A percentile compares a stretch with the other conserved stretches of the same genome.
Conservation (phyloP, 2,113 vertebrate species). For the Toxotes jaculatrix region DNA sequence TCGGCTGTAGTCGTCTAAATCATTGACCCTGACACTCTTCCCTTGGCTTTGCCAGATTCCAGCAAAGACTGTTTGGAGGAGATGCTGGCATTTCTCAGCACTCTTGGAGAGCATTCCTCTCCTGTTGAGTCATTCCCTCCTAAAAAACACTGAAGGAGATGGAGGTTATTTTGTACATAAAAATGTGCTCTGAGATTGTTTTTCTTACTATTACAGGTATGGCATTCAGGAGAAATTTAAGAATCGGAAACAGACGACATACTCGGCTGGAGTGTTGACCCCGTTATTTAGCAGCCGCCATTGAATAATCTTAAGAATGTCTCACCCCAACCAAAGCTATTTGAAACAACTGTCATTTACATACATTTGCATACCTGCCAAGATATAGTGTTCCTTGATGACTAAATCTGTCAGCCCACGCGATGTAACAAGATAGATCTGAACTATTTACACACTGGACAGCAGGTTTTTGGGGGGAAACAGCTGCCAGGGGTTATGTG, state of each 20-base stretch:
- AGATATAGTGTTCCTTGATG: slow-evolving; percentile 58
- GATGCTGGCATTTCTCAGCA: slow-evolving; percentile 60
- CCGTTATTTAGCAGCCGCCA: slow-evolving; percentile 27
- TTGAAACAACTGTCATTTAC: slow-evolving; percentile 68
- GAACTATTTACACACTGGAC: slow-evolving; percentile 70
- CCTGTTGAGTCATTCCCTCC: slow-evolving; percentile 62
- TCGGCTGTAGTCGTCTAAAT: slow-evolving; percentile 48
- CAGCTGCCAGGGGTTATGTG: slow-evolving; percentile 78
- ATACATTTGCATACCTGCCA: slow-evolving; percentile 70
- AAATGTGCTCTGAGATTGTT: slow-evolving; percentile 11
- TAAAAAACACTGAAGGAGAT: not conserved
- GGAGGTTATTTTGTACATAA: slow-evolving; percentile 31
- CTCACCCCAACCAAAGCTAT: slow-evolving; percentile 42
- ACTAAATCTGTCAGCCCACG: slow-evolving; percentile 71
- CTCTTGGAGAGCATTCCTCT: slow-evolving; percentile 68
- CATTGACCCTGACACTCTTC: slow-evolving; percentile 56
- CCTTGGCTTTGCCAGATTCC: slow-evolving; percentile 54
- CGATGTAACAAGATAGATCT: slow-evolving; percentile 71
- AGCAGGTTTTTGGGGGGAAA: slow-evolving; percentile 55
- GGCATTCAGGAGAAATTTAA: slow-evolving; percentile 8
- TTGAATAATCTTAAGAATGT: slow-evolving; percentile 47
- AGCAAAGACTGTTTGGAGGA: slow-evolving; percentile 50
- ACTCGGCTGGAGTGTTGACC: slow-evolving; percentile 31
- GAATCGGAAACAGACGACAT: slow-evolving; percentile 57
- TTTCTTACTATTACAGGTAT: slow-evolving; percentile 40